Evolutionary conservation across 35 echinoderm and acorn worm species (phyloP).

Genomic region (Chiridota heheva): DNA sequence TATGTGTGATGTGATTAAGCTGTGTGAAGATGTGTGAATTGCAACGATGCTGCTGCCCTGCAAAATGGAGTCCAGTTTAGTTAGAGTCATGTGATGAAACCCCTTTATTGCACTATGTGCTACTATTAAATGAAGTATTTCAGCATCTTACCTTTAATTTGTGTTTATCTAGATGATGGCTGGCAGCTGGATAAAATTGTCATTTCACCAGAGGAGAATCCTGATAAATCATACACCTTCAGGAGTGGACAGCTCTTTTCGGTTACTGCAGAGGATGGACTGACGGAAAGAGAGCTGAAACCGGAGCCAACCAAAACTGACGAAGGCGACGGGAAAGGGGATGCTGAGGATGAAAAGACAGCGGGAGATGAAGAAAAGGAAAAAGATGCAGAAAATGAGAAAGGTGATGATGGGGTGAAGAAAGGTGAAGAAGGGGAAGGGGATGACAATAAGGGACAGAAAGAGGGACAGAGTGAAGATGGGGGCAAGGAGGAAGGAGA

Average conservation of each 20-base stretch:
- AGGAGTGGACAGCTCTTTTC: constrained; percentile 12
- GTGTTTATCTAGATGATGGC: not conserved
- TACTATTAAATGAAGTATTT: too few species aligned
- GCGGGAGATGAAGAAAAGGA: not conserved
- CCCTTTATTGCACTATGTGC: too few species aligned
- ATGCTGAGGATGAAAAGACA: not conserved
- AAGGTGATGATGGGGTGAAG: not conserved
- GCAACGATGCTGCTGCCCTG: too few species aligned
- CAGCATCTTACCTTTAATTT: too few species aligned
- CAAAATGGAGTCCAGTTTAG: too few species aligned
- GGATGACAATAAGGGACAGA: not conserved
- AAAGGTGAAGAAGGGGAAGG: not conserved
- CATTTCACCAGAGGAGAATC: not conserved
- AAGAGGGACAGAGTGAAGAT: not conserved
- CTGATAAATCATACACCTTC: not conserved
- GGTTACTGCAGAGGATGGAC: not conserved
- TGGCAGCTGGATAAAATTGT: constrained; percentile 23
- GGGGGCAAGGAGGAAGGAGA: not conserved
- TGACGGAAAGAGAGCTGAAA: constrained; percentile 20
- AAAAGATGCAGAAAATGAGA: not conserved
- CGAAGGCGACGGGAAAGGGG: not conserved
- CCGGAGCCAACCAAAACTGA: not conserved
- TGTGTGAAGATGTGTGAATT: too few species aligned
- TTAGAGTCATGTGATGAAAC: too few species aligned
- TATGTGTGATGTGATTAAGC: too few species aligned